Evolutionary conservation across 2,797 vertebrate genomes (phyloP).

Genomic region (Urocyon cinereoargenteus): DNA sequence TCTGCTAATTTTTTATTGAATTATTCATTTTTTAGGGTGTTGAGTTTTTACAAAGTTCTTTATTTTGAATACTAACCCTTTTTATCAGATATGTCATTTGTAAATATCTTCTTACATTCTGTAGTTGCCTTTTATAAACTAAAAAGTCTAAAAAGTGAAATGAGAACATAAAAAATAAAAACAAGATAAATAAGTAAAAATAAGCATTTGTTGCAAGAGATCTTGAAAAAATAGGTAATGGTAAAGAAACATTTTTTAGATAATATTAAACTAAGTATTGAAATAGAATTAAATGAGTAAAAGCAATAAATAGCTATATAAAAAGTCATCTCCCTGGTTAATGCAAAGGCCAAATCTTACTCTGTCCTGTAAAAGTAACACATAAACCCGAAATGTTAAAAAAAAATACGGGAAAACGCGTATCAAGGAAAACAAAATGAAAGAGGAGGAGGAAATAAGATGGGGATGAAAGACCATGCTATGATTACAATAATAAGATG

Average conservation of each 20-base stretch:
- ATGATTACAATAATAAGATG: neutral
- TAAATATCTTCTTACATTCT: neutral
- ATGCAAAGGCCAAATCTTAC: neutral
- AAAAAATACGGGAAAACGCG: neutral
- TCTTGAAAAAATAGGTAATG: constrained; percentile 8
- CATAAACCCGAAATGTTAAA: neutral
- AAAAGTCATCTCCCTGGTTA: neutral
- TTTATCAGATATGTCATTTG: neutral
- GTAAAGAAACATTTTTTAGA: neutral
- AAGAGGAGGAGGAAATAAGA: neutral
- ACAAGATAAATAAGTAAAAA: neutral
- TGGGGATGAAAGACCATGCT: neutral
- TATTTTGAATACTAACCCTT: neutral
- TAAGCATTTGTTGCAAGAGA: neutral
- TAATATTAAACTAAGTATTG: neutral
- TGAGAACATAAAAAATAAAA: neutral
- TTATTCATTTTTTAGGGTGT: neutral
- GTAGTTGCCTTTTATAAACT: neutral
- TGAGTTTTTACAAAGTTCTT: neutral
- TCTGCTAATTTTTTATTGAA: neutral
- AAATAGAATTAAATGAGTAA: neutral
- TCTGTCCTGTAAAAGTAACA: neutral
- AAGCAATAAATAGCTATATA: neutral
- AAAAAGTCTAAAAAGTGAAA: neutral
- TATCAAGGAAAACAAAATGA: neutral